Percentiles rank a stretch among this genome's conserved stretches.
Evolutionary conservation across 2,888 invertebrate genomes (phyloP).

Genomic region (Prosopocoilus inquinatus): DNA sequence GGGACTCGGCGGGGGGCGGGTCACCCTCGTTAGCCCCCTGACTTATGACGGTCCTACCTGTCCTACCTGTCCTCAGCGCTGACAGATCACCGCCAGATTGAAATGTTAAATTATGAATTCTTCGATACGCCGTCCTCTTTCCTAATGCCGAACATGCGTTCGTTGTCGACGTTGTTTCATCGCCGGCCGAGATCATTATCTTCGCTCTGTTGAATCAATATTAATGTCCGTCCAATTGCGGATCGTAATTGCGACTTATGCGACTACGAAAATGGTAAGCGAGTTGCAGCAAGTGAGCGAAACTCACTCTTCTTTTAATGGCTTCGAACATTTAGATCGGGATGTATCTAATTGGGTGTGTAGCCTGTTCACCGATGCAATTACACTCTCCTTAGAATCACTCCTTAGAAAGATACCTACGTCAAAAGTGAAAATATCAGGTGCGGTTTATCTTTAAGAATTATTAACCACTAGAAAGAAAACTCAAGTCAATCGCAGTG

Average conservation of each 20-base stretch:
- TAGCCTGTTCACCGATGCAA: too few relatives aligned
- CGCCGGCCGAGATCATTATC: constrained; percentile 13
- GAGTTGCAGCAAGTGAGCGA: too few relatives aligned
- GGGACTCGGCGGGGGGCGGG: constrained; percentile 14
- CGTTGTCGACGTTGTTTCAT: constrained; percentile 3
- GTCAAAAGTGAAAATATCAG: too few relatives aligned
- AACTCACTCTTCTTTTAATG: too few relatives aligned
- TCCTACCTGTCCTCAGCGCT: constrained; percentile 22
- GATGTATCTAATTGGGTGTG: too few relatives aligned
- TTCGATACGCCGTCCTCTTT: constrained; percentile 8
- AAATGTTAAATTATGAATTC: constrained; percentile 20
- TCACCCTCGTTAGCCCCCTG: constrained; percentile 23
- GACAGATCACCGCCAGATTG: constrained; percentile 22
- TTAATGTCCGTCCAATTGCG: constrained; percentile 14
- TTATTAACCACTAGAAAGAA: too few relatives aligned
- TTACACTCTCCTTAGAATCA: too few relatives aligned
- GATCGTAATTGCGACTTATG: constrained; percentile 16
- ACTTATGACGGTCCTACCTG: constrained; percentile 23
- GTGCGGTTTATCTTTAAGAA: too few relatives aligned
- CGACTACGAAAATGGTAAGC: not conserved
- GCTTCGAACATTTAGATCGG: too few relatives aligned
- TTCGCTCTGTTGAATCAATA: constrained; percentile 13
- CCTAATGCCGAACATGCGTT: not conserved
- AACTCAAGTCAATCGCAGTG: too few relatives aligned
- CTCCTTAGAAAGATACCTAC: too few relatives aligned